Conservation (phyloP, 1,140 invertebrate genomes). For the Dysdera silvatica region DNA sequence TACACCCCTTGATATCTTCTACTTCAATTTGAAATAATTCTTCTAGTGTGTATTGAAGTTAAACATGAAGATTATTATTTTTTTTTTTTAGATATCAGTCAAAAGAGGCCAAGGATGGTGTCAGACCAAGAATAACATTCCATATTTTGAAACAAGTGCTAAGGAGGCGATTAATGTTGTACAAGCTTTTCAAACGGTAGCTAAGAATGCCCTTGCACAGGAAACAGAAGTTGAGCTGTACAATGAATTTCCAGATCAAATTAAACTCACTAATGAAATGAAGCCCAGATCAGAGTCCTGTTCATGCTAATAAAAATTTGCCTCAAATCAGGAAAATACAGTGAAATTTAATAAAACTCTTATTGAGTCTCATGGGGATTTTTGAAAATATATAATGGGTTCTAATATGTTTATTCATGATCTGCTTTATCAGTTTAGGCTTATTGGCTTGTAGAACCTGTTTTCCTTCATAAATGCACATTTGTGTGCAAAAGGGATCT, state of each 20-base stretch:
- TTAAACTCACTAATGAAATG: conserved; percentile 54
- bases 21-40: neutral
- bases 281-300: conserved; percentile 22
- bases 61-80: neutral
- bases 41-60: neutral
- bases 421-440: no score
- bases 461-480: no score
- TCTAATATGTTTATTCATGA: no score
- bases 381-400: no score
- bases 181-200: conserved; percentile 94
- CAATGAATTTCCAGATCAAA: conserved; percentile 96
- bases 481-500: no score
- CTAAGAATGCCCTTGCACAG: conserved; percentile 90
- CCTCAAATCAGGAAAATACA: no score
- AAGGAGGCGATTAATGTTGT: conserved; percentile 98
- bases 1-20: neutral
- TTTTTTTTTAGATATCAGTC: conserved; percentile 62
- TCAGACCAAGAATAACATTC: conserved; percentile 95
- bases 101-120: conserved; percentile 98
- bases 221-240: conserved; percentile 78
- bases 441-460: no score
- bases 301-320: conserved; percentile 30
- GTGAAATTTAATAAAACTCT: no score
- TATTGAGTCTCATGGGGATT: no score
- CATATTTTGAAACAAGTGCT: conserved; percentile 97